Conservation (phyloP, 1,140 invertebrate species). For the Caenorhabditis brenneri region DNA sequence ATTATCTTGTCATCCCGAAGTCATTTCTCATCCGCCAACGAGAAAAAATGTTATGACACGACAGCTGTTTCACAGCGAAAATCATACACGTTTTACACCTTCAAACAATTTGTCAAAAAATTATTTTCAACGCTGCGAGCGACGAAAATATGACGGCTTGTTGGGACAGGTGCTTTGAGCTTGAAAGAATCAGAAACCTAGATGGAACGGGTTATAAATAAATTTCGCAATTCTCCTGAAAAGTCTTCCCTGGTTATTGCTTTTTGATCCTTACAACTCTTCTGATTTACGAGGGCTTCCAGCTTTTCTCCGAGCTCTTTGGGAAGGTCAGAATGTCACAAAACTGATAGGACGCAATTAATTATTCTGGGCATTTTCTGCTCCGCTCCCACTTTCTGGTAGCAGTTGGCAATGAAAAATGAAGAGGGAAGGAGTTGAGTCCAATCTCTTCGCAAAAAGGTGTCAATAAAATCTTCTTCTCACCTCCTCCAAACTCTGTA, state of each 20-base stretch:
- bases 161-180: not conserved
- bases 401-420: not conserved
- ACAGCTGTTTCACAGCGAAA: not conserved
- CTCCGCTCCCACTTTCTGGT: no score
- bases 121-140: not conserved
- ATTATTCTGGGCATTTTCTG: not conserved
- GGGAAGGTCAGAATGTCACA: not conserved
- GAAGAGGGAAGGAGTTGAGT: not conserved
- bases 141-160: not conserved
- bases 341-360: not conserved
- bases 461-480: not conserved
- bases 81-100: not conserved
- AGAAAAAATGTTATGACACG: not conserved
- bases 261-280: no score
- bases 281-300: not conserved
- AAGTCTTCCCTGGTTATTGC: no score
- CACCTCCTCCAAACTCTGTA: constrained; percentile 30
- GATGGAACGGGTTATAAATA: no score
- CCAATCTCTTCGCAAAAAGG: not conserved
- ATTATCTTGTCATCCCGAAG: no score
- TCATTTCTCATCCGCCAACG: no score
- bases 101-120: not conserved
- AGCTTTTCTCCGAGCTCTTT: not conserved
- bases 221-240: no score
- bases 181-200: no score